Conservation (phyloP, 2,888 invertebrate genomes). For the Sepioteuthis lessoniana region DNA sequence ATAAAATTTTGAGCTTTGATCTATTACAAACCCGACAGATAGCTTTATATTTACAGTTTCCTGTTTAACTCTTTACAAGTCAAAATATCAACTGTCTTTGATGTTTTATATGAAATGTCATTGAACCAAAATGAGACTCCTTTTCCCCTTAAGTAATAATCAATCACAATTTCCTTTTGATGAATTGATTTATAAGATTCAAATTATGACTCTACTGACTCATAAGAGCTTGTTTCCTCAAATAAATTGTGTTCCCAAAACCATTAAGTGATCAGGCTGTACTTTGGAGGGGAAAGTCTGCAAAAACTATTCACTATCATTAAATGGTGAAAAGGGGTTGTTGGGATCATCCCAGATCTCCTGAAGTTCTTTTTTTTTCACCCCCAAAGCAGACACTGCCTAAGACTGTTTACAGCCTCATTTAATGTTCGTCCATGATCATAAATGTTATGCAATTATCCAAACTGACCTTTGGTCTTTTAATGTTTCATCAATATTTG, state of each 20-base stretch:
- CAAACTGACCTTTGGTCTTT: slow-evolving; percentile 21
- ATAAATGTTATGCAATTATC: slow-evolving; percentile 12
- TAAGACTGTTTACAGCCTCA: not conserved
- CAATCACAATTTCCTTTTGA: slow-evolving; percentile 23
- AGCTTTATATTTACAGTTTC: not conserved
- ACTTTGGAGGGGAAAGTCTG: not conserved
- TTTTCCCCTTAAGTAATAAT: slow-evolving; percentile 3
- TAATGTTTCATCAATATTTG: slow-evolving; percentile 33
- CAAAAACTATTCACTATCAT: not conserved
- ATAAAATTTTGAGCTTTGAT: not conserved
- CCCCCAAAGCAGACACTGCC: not conserved
- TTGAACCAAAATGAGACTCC: not conserved
- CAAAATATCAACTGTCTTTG: slow-evolving; percentile 2
- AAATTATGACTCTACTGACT: not conserved
- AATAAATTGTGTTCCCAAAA: not conserved
- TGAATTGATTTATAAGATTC: slow-evolving; percentile 23
- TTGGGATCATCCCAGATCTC: not conserved
- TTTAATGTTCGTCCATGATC: slow-evolving; percentile 33
- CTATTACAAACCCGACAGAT: not conserved
- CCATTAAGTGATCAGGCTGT: not conserved
- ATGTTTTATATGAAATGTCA: not conserved
- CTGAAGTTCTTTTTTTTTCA: not conserved
- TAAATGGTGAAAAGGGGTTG: not conserved
- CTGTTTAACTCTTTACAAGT: not conserved
- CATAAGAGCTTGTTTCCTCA: slow-evolving; percentile 33